Conservation (phyloP, 2,888 invertebrate species). For the Heliconius ethilla region DNA sequence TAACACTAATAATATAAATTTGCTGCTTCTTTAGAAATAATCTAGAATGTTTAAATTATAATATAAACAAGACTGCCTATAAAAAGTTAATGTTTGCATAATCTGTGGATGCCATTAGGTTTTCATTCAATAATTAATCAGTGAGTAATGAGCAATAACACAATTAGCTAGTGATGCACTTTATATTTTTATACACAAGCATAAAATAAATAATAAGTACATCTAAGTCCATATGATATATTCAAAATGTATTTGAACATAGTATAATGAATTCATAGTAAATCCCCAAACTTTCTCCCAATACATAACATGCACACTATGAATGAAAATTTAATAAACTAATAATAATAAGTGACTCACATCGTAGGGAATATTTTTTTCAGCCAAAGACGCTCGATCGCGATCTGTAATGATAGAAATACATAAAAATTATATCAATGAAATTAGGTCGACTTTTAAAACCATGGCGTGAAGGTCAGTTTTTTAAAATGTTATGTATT, state of each 20-base stretch:
- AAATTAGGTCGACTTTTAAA: conserved; percentile 51
- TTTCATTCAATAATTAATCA: conserved; percentile 29
- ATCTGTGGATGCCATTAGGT: conserved; percentile 19
- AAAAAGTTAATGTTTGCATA: conserved; percentile 23
- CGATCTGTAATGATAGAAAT: conserved; percentile 78
- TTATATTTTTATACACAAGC: not conserved
- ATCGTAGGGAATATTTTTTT: conserved; percentile 83
- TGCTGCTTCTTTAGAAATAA: not conserved
- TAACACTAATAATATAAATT: not conserved
- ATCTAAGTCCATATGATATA: not conserved
- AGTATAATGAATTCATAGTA: conserved; percentile 24
- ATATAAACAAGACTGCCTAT: not conserved
- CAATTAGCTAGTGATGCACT: conserved; percentile 19
- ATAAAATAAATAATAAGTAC: not conserved
- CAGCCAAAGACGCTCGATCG: conserved; percentile 82
- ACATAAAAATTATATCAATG: conserved; percentile 55
- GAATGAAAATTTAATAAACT: conserved; percentile 56
- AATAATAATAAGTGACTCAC: conserved; percentile 75
- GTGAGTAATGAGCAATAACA: conserved; percentile 30
- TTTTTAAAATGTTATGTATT: not conserved
- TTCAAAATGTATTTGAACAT: not conserved
- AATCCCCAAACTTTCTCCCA: conserved; percentile 53
- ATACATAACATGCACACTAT: conserved; percentile 47
- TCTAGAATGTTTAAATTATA: conserved; percentile 5
- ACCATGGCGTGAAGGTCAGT: conserved; percentile 13